These are phyloP conservation scores for Dasyurus viverrinus DNA, from an alignment of 2,113 vertebrate species.

Conservation along the genomic window DNA sequence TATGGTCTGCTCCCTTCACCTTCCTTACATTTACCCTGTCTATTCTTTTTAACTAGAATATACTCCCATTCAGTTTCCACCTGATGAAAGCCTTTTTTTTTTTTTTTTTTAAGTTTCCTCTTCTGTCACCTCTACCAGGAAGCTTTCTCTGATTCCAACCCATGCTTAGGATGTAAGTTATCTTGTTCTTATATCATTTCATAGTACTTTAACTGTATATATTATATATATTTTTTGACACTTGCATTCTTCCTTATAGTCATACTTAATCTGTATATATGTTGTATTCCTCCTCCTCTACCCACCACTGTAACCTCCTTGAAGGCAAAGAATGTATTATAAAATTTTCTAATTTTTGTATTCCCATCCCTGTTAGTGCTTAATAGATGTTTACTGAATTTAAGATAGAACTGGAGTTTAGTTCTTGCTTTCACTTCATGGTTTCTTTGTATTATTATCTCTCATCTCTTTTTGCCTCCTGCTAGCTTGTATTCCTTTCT, in stretches of 20 bases:
- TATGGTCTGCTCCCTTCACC: not conserved
- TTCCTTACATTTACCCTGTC: not conserved
- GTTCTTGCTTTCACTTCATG: not conserved
- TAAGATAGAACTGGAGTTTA: not conserved
- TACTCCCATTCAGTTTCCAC: not conserved
- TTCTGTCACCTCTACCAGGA: not conserved
- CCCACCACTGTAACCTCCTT: not conserved
- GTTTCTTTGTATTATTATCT: not conserved
- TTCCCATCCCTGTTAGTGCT: not conserved
- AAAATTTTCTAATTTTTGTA: not conserved
- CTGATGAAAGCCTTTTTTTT: not conserved
- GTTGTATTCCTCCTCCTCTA: not conserved
- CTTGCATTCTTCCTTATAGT: not conserved
- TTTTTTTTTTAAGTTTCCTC: not conserved
- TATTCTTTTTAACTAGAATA: not conserved
- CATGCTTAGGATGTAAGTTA: not conserved
- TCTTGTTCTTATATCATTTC: not conserved
- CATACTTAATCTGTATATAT: not conserved
- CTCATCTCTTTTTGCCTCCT: not conserved
- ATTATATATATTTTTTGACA: not conserved
- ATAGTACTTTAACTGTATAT: not conserved
- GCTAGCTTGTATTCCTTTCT: not conserved
- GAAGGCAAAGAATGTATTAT: not conserved
- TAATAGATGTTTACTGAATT: not conserved
- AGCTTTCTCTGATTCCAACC: not conserved